These are phyloP conservation scores for Vulpes ferrilata DNA, from an alignment of 2,113 vertebrate species.

Conservation along the genomic window DNA sequence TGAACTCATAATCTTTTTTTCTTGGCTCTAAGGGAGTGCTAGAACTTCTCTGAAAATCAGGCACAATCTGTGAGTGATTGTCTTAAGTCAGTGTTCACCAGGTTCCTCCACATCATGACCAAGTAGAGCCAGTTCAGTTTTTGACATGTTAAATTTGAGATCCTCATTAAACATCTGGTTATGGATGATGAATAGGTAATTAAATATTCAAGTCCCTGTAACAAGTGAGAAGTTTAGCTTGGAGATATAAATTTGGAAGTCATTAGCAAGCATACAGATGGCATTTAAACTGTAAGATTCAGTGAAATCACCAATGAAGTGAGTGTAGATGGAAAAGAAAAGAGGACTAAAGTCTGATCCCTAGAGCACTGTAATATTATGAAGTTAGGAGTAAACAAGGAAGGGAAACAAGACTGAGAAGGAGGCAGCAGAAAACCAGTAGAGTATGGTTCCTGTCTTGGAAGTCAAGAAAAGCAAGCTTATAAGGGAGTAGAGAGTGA, in stretches of 20 bases:
- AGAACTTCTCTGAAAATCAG: background rate
- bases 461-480: background rate
- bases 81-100: background rate
- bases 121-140: background rate
- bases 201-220: background rate
- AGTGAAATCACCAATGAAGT: background rate
- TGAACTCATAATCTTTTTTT: background rate
- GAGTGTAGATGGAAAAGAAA: background rate
- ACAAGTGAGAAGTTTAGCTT: background rate
- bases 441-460: background rate
- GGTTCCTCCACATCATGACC: background rate
- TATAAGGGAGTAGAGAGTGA: background rate
- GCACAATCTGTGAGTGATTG: background rate
- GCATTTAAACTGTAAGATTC: background rate
- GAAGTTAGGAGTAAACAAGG: background rate
- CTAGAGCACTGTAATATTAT: background rate
- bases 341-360: background rate
- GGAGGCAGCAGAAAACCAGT: background rate
- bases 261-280: background rate
- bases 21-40: background rate
- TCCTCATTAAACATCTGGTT: background rate
- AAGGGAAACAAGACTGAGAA: background rate
- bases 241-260: constrained; percentile 2
- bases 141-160: background rate
- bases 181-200: background rate